phyloP scores from a whole-genome alignment of 1,140 invertebrate genomes.

The Saxidomus purpurata region DNA sequence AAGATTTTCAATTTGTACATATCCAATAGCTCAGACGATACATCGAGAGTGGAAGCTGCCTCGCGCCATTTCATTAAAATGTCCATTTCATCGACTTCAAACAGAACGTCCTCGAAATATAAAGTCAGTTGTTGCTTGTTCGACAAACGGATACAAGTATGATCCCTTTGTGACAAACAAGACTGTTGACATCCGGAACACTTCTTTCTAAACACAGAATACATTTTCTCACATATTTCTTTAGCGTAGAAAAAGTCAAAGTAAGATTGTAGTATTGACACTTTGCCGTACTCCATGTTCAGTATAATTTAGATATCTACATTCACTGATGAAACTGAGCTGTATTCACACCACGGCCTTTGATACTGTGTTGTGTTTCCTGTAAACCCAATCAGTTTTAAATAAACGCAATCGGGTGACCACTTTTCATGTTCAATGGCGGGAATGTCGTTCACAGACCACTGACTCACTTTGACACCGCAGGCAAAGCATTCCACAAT shows the following conservation, averaged over 20 bases:
- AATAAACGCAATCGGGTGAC: slow-evolving; percentile 15
- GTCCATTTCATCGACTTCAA: slow-evolving; percentile 16
- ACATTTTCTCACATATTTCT: slow-evolving; percentile 17
- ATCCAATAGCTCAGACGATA: slow-evolving; percentile 1
- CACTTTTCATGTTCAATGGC: slow-evolving; percentile 5
- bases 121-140: slow-evolving; percentile 8
- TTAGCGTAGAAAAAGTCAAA: slow-evolving; percentile 60
- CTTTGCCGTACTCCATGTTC: slow-evolving; percentile 19
- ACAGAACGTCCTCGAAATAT: slow-evolving; percentile 32
- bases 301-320: neutral
- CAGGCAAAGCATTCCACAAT: slow-evolving; percentile 34
- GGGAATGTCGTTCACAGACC: neutral
- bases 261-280: slow-evolving; percentile 40
- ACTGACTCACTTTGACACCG: slow-evolving; percentile 3
- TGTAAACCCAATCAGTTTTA: slow-evolving; percentile 20
- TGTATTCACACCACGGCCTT: neutral
- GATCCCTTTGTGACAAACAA: slow-evolving; percentile 27
- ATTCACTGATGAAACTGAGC: neutral
- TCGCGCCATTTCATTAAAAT: slow-evolving; percentile 52
- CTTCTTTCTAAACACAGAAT: too few relatives aligned
- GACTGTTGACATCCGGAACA: neutral
- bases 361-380: neutral
- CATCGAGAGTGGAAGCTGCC: neutral
- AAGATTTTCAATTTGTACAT: slow-evolving; percentile 35
- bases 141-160: neutral